Conservation (phyloP, 2,113 vertebrate species). For the Forbesichthys agassizii region DNA sequence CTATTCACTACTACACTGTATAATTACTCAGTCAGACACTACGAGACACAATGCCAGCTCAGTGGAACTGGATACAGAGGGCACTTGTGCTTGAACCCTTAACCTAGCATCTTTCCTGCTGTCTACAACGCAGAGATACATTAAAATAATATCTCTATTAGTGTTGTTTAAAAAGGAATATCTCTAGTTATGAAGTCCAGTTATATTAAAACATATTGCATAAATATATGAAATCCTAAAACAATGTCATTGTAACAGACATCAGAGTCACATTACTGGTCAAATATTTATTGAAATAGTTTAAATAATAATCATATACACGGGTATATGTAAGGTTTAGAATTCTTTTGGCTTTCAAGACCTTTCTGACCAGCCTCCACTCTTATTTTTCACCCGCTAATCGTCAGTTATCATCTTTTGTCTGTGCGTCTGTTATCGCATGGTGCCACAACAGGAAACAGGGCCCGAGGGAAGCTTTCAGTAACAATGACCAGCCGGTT, state of each 20-base stretch:
- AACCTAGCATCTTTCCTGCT: slow-evolving; percentile 60
- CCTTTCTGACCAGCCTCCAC: slow-evolving; percentile 18
- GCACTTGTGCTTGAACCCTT: slow-evolving; percentile 82
- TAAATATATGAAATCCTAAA: too few species aligned
- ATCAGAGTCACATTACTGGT: background rate
- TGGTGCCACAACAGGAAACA: slow-evolving; percentile 88
- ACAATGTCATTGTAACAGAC: too few species aligned
- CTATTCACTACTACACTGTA: slow-evolving; percentile 74
- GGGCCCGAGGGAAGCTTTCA: slow-evolving; percentile 72
- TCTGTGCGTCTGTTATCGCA: slow-evolving; percentile 88
- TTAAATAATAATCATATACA: slow-evolving; percentile 7
- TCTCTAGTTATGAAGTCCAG: slow-evolving; percentile 27
- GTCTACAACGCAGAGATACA: slow-evolving; percentile 45
- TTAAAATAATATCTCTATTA: slow-evolving; percentile 33
- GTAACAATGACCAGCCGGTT: slow-evolving; percentile 86
- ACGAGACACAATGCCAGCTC: slow-evolving; percentile 91
- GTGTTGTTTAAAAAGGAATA: slow-evolving; percentile 35
- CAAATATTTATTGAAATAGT: background rate
- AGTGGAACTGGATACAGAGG: slow-evolving; percentile 72
- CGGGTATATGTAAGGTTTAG: background rate
- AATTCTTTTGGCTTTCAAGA: slow-evolving; percentile 3
- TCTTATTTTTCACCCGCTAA: slow-evolving; percentile 39
- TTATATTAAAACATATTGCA: slow-evolving; percentile 20
- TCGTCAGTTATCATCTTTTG: slow-evolving; percentile 90
- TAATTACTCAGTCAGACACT: slow-evolving; percentile 89